Conservation (phyloP, 2,888 invertebrate species). For the Hyposoter dolosus region DNA sequence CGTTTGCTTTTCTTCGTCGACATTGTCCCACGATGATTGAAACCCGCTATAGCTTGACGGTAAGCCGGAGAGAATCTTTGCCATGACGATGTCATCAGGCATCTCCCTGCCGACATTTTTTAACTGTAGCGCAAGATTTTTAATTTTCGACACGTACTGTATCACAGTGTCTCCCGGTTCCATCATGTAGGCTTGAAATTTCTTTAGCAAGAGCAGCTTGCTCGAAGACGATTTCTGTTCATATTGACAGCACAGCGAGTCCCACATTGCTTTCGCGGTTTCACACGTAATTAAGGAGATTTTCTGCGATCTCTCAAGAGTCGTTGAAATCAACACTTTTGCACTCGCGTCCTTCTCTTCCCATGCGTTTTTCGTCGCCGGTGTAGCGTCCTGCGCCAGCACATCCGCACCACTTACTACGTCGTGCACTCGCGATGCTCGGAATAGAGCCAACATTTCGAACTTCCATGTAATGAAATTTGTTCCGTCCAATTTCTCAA, state of each 20-base stretch:
- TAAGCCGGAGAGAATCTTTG: constrained; percentile 58
- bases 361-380: constrained; percentile 32
- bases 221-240: constrained; percentile 70
- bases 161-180: constrained; percentile 70
- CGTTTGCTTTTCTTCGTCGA: constrained; percentile 52
- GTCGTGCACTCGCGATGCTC: constrained; percentile 26
- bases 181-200: constrained; percentile 69
- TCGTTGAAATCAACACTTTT: constrained; percentile 54
- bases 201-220: constrained; percentile 66
- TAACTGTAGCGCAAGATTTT: constrained; percentile 73
- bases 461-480: constrained; percentile 68
- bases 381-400: constrained; percentile 21
- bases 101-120: constrained; percentile 41
- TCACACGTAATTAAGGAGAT: constrained; percentile 62
- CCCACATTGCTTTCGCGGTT: constrained; percentile 68
- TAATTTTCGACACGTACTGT: constrained; percentile 75
- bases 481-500: constrained; percentile 53
- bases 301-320: constrained; percentile 48
- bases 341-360: constrained; percentile 52
- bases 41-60: constrained; percentile 54
- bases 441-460: constrained; percentile 35
- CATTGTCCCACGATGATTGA: constrained; percentile 58
- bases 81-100: constrained; percentile 57
- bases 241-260: constrained; percentile 61
- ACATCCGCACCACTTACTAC: constrained; percentile 56